A percentile compares a stretch with the other conserved stretches of the same genome.
phyloP scores from a whole-genome alignment of 2,888 invertebrate genomes.

The Phragmatobia fuliginosa region DNA sequence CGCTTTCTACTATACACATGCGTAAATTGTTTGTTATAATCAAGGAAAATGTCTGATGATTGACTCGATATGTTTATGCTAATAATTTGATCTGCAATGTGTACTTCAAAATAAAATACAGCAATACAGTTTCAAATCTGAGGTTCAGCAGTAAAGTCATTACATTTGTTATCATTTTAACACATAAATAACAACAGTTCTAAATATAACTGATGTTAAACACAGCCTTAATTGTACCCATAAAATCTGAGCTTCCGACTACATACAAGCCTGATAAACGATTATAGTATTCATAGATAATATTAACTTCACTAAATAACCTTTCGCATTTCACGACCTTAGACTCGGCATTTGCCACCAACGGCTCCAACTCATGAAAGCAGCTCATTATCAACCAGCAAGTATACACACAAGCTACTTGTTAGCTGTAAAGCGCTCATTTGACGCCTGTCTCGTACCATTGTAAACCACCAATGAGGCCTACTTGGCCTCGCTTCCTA shows the following conservation, averaged over 20 bases:
- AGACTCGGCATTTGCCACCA: constrained; percentile 8
- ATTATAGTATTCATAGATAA: background rate
- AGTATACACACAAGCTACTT: constrained; percentile 42
- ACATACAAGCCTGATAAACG: background rate
- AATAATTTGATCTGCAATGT: background rate
- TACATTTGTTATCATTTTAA: no score
- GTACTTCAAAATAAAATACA: background rate
- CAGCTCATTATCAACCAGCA: constrained; percentile 11
- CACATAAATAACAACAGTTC: background rate
- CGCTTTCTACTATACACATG: constrained; percentile 32
- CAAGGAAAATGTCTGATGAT: constrained; percentile 3
- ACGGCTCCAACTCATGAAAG: constrained; percentile 9
- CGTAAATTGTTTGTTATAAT: constrained; percentile 1
- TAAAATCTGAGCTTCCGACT: background rate
- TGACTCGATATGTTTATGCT: background rate
- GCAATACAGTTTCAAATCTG: background rate
- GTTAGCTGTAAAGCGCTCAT: constrained; percentile 24
- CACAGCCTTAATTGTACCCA: background rate
- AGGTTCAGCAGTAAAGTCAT: background rate
- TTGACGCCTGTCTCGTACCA: constrained; percentile 43
- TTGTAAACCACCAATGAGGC: constrained; percentile 37
- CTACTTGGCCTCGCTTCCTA: constrained; percentile 54
- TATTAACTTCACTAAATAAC: constrained; percentile 1
- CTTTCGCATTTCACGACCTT: constrained; percentile 5
- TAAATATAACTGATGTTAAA: background rate